A percentile compares a stretch with the other conserved stretches of the same genome.
phyloP scores from a whole-genome alignment of 1,140 invertebrate genomes.

The Drosophila orosa region DNA sequence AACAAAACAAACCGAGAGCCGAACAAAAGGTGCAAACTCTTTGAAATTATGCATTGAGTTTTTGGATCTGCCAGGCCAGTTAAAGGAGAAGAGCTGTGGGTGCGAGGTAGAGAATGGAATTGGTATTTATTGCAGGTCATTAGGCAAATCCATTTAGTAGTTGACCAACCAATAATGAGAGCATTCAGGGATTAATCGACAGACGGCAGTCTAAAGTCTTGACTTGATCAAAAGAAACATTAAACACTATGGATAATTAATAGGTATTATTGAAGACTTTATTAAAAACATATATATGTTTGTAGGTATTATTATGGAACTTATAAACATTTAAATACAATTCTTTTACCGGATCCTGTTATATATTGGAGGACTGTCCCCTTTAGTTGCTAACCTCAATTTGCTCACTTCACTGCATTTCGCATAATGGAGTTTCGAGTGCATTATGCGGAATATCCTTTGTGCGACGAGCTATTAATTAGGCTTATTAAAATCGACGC shows the following conservation, averaged over 20 bases:
- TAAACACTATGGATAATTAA: not conserved
- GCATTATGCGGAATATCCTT: slow-evolving; percentile 37
- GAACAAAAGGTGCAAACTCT: slow-evolving; percentile 69
- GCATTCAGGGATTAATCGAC: slow-evolving; percentile 14
- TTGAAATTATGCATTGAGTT: slow-evolving; percentile 65
- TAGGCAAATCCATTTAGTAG: slow-evolving; percentile 32
- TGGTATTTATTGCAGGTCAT: slow-evolving; percentile 45
- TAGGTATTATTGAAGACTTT: not conserved
- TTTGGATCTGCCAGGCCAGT: slow-evolving; percentile 3
- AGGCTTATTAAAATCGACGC: slow-evolving; percentile 76
- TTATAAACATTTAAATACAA: not conserved
- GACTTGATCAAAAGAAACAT: too few species aligned
- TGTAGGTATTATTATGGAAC: not conserved
- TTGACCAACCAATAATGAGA: slow-evolving; percentile 6
- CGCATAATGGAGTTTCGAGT: slow-evolving; percentile 52
- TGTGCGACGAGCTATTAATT: slow-evolving; percentile 68
- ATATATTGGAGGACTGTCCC: not conserved
- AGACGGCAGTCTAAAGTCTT: not conserved
- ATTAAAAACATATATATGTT: not conserved
- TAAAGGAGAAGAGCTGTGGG: slow-evolving; percentile 2
- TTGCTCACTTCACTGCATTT: slow-evolving; percentile 16
- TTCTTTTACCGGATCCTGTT: not conserved
- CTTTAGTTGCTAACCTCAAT: not conserved
- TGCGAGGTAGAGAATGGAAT: slow-evolving; percentile 1
- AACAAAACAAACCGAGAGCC: slow-evolving; percentile 20